Percentiles rank a stretch among this genome's conserved stretches.
phyloP scores from a whole-genome alignment of 2,888 invertebrate genomes.

The Pseudolycoriella hygida region DNA sequence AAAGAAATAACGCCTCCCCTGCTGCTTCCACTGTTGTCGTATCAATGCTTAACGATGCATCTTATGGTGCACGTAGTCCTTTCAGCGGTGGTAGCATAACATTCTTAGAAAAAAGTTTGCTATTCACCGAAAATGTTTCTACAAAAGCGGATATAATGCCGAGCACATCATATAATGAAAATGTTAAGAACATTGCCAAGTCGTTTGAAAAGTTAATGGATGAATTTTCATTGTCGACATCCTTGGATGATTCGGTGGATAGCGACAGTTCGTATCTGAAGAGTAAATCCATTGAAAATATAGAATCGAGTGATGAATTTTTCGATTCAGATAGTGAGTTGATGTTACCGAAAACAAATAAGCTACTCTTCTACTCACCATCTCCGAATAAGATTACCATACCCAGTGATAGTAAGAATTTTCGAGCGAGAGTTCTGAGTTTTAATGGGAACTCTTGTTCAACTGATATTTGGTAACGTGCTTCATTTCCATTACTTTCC shows the following conservation, averaged over 20 bases:
- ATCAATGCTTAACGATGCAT: background rate
- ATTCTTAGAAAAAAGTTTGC: background rate
- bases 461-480: constrained; percentile 57
- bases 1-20: background rate
- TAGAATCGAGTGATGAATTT: constrained; percentile 30
- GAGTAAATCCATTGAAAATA: constrained; percentile 27
- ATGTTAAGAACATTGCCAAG: background rate
- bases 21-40: background rate
- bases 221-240: constrained; percentile 26
- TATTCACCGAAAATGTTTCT: background rate
- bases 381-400: constrained; percentile 42
- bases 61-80: background rate
- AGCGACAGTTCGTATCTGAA: constrained; percentile 24
- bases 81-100: background rate
- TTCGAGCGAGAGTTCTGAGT: constrained; percentile 41
- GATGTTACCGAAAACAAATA: constrained; percentile 1
- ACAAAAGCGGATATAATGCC: too few relatives aligned
- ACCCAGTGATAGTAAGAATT: constrained; percentile 40
- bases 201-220: constrained; percentile 25
- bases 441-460: constrained; percentile 24
- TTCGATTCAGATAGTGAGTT: constrained; percentile 32
- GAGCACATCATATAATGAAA: background rate
- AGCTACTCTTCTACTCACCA: constrained; percentile 5
- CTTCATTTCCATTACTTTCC: too few relatives aligned
- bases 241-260: constrained; percentile 6